These are phyloP conservation scores for Erythrocercus mccallii DNA, from an alignment of 2,113 vertebrate species.

Conservation along the genomic window DNA sequence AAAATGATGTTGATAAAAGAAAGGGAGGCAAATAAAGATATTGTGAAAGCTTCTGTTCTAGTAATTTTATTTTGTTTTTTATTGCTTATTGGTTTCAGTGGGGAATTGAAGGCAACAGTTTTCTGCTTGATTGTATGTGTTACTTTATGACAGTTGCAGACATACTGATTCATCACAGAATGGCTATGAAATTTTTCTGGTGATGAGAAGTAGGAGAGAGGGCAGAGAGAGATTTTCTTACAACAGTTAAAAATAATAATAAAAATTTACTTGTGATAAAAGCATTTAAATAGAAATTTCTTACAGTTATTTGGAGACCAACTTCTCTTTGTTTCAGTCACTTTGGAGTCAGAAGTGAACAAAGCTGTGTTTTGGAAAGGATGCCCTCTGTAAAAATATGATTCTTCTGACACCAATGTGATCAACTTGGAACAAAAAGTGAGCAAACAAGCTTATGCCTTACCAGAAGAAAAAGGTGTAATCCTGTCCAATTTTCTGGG, in stretches of 20 bases:
- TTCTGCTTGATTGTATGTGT: background rate
- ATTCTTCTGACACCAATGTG: background rate
- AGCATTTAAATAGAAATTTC: background rate
- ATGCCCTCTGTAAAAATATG: background rate
- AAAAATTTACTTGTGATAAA: background rate
- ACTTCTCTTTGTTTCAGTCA: background rate
- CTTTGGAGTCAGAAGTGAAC: background rate
- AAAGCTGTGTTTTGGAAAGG: background rate
- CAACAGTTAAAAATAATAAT: background rate
- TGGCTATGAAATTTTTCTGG: background rate
- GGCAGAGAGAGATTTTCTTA: background rate
- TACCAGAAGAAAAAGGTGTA: background rate
- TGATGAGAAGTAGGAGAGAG: constrained; percentile 4
- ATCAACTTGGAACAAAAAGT: background rate
- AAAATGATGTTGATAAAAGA: background rate
- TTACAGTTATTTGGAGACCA: background rate
- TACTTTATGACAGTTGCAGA: background rate
- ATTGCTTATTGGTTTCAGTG: background rate
- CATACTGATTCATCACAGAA: background rate
- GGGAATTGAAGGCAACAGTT: background rate
- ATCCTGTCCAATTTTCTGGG: background rate
- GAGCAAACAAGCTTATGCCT: background rate
- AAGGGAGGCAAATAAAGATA: background rate
- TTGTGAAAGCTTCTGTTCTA: background rate
- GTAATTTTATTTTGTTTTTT: background rate